Base-by-base conservation (phyloP, 2,113 vertebrate genomes). In the Chamaetylas fuelleborni region DNA sequence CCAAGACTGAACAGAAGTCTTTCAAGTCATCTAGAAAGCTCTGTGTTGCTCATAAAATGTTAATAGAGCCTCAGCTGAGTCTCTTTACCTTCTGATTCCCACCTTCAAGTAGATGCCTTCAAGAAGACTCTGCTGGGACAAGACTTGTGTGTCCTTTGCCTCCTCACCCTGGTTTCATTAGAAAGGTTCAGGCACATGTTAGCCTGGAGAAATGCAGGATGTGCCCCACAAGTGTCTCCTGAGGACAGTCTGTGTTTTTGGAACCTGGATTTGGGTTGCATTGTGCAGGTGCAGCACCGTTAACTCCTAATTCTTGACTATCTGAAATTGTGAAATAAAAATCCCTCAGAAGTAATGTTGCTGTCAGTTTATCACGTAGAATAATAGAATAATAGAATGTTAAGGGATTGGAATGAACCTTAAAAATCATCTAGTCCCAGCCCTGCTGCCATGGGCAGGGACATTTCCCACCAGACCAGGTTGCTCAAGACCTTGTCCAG, bases 101-200 rank as follows among this genome's bases (percentile, higher is more conserved):
- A n/a, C 17, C 36, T 43, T 81, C 67, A 56, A 33, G 79, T 0
- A 4, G 38, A 38, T 88, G 15, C 48, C 48, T 67, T 90, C 40
- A 45, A 51, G 58, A 82, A 82, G 36, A 24, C 54, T 77, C 8
- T 73, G 58, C 53, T 58, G 38, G 19, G 20, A 20, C 25, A 78
- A 70, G 31, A 65, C 8, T 6, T 0, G 0, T 24, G 24, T 64
- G 48, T 20, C 38, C 10, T 86, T 78, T 65, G 33, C 29, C 14
- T 89, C 43, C 34, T 74, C 4, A 3, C 11, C 1, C 17, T 50
- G 14, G 5, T 58, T 81, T 86, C 29, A 9, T 51, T 56, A 20
- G 34, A 42, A 31, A 51, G 17, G 12, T 18, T 45, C 23, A 34
- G 62, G 24, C 33, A 31, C 5, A 1, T 1, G 1, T 31, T 53